phyloP scores from a whole-genome alignment of 1,140 invertebrate genomes.

The Camponotus floridanus region DNA sequence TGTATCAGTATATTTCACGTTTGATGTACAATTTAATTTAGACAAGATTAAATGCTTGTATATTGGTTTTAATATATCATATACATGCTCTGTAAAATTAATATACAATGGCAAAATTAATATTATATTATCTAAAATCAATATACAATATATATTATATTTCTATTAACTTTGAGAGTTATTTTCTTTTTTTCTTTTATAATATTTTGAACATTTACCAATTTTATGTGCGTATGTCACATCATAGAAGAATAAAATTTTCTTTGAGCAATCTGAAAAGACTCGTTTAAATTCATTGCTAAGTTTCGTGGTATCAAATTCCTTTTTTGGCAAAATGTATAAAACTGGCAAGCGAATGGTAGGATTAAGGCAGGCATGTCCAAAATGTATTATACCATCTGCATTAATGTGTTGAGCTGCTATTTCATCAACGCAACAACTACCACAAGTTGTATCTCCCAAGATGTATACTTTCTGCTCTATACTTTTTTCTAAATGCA shows the following conservation, averaged over 20 bases:
- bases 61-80: slow-evolving; percentile 69
- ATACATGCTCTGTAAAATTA: slow-evolving; percentile 75
- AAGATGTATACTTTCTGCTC: slow-evolving; percentile 92
- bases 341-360: slow-evolving; percentile 90
- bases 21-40: slow-evolving; percentile 81
- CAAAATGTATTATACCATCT: slow-evolving; percentile 96
- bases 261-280: slow-evolving; percentile 81
- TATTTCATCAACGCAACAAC: slow-evolving; percentile 97
- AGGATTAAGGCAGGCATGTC: slow-evolving; percentile 93
- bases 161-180: background rate
- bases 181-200: slow-evolving; percentile 26
- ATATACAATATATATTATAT: slow-evolving; percentile 25
- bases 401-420: slow-evolving; percentile 94
- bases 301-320: slow-evolving; percentile 85
- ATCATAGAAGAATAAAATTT: slow-evolving; percentile 91
- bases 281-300: slow-evolving; percentile 79
- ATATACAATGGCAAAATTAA: slow-evolving; percentile 20
- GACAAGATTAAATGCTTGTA: slow-evolving; percentile 79
- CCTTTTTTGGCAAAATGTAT: slow-evolving; percentile 89
- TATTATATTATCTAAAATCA: no score
- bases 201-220: slow-evolving; percentile 84
- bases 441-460: slow-evolving; percentile 97
- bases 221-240: slow-evolving; percentile 89
- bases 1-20: slow-evolving; percentile 76
- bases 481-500: slow-evolving; percentile 88